These are phyloP conservation scores for Strix aluco DNA, from an alignment of 2,113 vertebrate species.

Conservation along the genomic window DNA sequence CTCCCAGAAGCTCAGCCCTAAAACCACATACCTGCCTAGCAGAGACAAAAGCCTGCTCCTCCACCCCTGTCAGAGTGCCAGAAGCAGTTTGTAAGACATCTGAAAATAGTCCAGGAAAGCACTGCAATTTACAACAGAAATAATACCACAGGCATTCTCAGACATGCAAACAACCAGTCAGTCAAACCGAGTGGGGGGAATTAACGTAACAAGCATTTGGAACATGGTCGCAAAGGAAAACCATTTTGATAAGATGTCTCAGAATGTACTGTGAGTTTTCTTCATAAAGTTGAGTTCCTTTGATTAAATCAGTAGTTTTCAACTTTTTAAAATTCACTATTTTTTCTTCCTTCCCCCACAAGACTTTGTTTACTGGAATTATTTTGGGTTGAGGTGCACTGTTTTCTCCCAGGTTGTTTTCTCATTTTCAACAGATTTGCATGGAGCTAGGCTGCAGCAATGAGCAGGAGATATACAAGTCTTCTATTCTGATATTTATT, in stretches of 20 bases:
- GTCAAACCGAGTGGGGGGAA: accelerated
- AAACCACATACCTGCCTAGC: neutral
- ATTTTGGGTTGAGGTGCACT: neutral
- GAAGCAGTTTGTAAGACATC: neutral
- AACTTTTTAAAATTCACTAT: neutral
- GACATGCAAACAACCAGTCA: neutral
- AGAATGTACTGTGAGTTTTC: neutral
- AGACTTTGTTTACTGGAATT: neutral
- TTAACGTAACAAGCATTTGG: neutral
- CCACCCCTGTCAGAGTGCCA: neutral
- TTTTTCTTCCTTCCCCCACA: neutral
- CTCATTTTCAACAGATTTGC: neutral
- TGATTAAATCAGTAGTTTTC: neutral
- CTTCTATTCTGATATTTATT: constrained; percentile 6
- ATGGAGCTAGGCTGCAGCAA: neutral
- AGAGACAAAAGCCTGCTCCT: neutral
- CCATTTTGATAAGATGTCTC: neutral
- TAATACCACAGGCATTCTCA: neutral
- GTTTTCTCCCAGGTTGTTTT: neutral
- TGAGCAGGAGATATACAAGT: neutral
- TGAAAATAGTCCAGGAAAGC: neutral
- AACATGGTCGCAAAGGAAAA: neutral
- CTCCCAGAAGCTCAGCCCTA: neutral
- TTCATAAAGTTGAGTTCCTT: neutral
- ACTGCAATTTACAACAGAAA: neutral